phyloP scores from a whole-genome alignment of 1,140 invertebrate species.

The Drosophila burlai region DNA sequence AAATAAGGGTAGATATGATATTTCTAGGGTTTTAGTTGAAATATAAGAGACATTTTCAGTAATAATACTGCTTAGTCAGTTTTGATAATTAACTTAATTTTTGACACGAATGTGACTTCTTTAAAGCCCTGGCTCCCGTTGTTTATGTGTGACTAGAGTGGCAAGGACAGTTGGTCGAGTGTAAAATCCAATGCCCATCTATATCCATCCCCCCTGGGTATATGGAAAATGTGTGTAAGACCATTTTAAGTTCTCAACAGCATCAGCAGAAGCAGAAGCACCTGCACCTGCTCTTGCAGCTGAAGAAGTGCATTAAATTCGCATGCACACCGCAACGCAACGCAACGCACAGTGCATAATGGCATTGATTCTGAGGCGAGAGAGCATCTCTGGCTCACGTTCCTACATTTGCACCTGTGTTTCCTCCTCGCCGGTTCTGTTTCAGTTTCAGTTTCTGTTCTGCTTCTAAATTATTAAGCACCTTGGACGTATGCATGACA shows the following conservation, averaged over 20 bases:
- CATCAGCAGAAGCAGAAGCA: conserved; percentile 23
- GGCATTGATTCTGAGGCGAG: conserved; percentile 36
- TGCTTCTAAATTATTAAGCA: conserved; percentile 66
- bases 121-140: conserved; percentile 18
- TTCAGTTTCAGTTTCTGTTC: conserved; percentile 1
- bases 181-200: conserved; percentile 52
- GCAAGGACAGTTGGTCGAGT: conserved; percentile 15
- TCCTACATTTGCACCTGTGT: conserved; percentile 7
- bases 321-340: conserved; percentile 37
- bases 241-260: conserved; percentile 34
- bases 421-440: background rate
- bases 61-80: too few relatives aligned
- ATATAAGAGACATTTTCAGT: too few relatives aligned
- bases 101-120: background rate
- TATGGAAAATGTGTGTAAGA: conserved; percentile 46
- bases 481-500: conserved; percentile 60
- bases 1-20: too few relatives aligned
- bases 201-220: background rate
- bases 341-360: conserved; percentile 25
- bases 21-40: too few relatives aligned
- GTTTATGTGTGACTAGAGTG: conserved; percentile 39
- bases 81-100: background rate
- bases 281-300: conserved; percentile 6
- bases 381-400: conserved; percentile 20
- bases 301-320: conserved; percentile 71